Base-by-base conservation (phyloP, 2,797 vertebrate species). In the Neosilurus hyrtlii region DNA sequence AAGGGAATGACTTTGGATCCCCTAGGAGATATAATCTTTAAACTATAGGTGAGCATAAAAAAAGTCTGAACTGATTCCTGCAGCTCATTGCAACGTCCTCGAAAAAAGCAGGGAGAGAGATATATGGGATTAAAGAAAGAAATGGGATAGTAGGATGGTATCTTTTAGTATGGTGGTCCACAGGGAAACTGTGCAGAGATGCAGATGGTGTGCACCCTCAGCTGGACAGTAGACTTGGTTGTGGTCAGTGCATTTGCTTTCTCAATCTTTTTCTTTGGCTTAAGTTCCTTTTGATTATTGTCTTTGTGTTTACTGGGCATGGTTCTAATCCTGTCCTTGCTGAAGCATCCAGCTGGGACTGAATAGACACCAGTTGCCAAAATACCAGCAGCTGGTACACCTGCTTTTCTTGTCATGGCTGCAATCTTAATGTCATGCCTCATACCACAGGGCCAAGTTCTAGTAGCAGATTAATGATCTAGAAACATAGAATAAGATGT, bases 401-500 rank as follows among this genome's bases (percentile, higher is more conserved):
- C 80, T 56, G 15, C 43, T 26, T 66, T 37, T 61, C 51, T 80
- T n/a, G 54, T 54, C 57, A 62, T 57, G 18, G 24, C 61, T 66
- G 16, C 67, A 62, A 49, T 67, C 52, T 62, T 49, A 49, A 30
- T 15, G 20, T 16, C 14, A 66, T 63, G 35, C n/a, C 59, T 20
- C 26, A 3, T 49, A 52, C 51, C 52, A 66, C 51, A 61, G 56
- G 62, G 82, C 61, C 77, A 81, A 83, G 37, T 81, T 57, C 3
- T 72, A 30, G 62, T 81, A 83, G 62, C 84, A 85, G 52, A 68
- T 20, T 2, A 52, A 15, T 16, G 51, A 30, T n/a, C 68, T 62
- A n/a, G 4, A 63, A 59, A 79, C 67, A 54, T 79, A 83, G 56
- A 63, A 82, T 84, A 63, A 79, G 68, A 81, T 56, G 37, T 57